Conservation (phyloP, 2,888 invertebrate species). For the Ceramica pisi region DNA sequence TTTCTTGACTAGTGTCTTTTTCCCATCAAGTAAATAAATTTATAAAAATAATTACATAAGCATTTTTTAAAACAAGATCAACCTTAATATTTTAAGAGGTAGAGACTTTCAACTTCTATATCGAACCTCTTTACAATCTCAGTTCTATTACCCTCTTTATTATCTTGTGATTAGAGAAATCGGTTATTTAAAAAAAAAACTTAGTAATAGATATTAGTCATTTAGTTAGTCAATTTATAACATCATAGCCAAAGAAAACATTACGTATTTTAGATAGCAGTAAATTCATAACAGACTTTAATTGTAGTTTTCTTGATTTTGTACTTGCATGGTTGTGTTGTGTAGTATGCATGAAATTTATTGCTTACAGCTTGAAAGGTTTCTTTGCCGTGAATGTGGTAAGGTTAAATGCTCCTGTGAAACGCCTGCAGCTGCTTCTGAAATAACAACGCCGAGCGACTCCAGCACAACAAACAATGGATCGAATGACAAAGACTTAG, state of each 20-base stretch:
- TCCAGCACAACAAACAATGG: slow-evolving; percentile 58
- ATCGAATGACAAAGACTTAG: slow-evolving; percentile 61
- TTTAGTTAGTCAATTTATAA: slow-evolving; percentile 9
- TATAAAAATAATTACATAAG: neutral
- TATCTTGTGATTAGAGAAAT: neutral
- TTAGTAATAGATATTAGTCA: neutral
- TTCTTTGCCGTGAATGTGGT: slow-evolving; percentile 93
- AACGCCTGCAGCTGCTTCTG: slow-evolving; percentile 67
- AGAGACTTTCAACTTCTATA: neutral
- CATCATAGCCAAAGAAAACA: slow-evolving; percentile 11
- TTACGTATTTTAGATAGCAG: slow-evolving; percentile 13
- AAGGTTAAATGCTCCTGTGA: slow-evolving; percentile 92
- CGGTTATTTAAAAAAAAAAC: neutral
- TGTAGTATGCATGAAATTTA: slow-evolving; percentile 91
- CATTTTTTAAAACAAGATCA: slow-evolving; percentile 1
- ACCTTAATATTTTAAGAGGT: neutral
- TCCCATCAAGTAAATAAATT: neutral
- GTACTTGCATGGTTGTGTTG: slow-evolving; percentile 84
- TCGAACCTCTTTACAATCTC: slow-evolving; percentile 4
- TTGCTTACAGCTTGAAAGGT: slow-evolving; percentile 94
- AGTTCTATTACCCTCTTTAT: neutral
- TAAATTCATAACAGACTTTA: slow-evolving; percentile 41
- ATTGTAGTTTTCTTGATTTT: slow-evolving; percentile 58
- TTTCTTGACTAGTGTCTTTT: neutral
- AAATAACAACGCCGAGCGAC: slow-evolving; percentile 64